phyloP scores from a whole-genome alignment of 1,140 invertebrate species.

The Platyscapa corneri region DNA sequence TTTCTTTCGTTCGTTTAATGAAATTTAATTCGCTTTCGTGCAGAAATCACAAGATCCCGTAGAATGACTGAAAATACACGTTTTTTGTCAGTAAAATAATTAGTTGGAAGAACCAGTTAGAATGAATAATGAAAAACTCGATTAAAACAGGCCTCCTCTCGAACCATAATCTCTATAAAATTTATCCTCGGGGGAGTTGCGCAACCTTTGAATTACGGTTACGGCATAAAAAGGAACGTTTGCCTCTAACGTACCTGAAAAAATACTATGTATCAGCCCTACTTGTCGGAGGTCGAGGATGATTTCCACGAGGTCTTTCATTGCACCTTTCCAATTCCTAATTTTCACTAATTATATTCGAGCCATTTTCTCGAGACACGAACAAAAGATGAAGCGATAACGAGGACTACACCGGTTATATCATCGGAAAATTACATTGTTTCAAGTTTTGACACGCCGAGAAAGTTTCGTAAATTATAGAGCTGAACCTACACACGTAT shows the following conservation, averaged over 20 bases:
- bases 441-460: slow-evolving; percentile 26
- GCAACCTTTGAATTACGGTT: background rate
- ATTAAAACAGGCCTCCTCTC: background rate
- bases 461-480: background rate
- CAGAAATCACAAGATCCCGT: background rate
- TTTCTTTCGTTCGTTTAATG: background rate
- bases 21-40: background rate
- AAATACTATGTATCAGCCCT: background rate
- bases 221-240: background rate
- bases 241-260: background rate
- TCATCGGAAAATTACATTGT: background rate
- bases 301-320: background rate
- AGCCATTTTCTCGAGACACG: no score
- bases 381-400: no score
- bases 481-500: background rate
- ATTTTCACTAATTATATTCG: background rate
- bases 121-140: background rate
- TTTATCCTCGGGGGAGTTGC: background rate
- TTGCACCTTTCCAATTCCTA: background rate
- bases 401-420: no score
- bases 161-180: background rate
- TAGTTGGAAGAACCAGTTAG: background rate
- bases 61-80: background rate
- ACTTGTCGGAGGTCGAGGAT: background rate
- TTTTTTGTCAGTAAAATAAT: background rate